These are phyloP conservation scores for Balearica regulorum DNA, from an alignment of 2,797 vertebrate species.

Conservation along the genomic window DNA sequence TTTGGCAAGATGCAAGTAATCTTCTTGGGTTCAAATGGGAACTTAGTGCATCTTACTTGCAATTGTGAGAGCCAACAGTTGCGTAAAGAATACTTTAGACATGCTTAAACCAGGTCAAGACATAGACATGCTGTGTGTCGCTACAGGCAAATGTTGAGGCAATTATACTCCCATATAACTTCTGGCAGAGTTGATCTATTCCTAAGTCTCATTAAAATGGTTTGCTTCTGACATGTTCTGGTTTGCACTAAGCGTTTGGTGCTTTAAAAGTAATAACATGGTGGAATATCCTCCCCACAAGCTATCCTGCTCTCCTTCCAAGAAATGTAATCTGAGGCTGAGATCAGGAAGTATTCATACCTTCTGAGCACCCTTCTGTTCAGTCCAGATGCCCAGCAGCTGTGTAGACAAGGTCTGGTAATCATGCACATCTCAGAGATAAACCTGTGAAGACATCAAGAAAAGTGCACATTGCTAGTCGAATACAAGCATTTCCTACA, in stretches of 20 bases:
- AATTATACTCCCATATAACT: background rate
- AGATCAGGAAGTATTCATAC: background rate
- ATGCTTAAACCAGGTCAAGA: background rate
- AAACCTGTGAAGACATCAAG: background rate
- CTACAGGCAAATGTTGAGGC: background rate
- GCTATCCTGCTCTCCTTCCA: background rate
- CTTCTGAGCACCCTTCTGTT: background rate
- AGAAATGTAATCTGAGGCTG: background rate
- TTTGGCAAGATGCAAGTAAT: constrained; percentile 3
- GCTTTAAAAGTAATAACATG: constrained; percentile 9
- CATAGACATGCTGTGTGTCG: background rate
- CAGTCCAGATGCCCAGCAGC: background rate
- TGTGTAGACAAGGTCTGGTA: background rate
- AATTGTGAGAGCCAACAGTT: background rate
- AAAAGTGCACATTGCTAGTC: background rate
- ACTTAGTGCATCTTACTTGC: background rate
- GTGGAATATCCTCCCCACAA: constrained; percentile 14
- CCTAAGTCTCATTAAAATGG: constrained; percentile 4
- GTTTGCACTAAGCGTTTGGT: background rate
- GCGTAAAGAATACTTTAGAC: background rate
- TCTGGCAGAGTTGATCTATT: background rate
- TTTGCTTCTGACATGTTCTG: constrained; percentile 23
- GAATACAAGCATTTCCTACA: background rate
- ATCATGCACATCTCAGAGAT: background rate
- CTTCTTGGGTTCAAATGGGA: background rate